Percentiles rank a stretch among this genome's conserved stretches.
These are phyloP conservation scores for Decapterus maruadsi DNA, from an alignment of 2,797 vertebrate genomes.

Conservation along the genomic window DNA sequence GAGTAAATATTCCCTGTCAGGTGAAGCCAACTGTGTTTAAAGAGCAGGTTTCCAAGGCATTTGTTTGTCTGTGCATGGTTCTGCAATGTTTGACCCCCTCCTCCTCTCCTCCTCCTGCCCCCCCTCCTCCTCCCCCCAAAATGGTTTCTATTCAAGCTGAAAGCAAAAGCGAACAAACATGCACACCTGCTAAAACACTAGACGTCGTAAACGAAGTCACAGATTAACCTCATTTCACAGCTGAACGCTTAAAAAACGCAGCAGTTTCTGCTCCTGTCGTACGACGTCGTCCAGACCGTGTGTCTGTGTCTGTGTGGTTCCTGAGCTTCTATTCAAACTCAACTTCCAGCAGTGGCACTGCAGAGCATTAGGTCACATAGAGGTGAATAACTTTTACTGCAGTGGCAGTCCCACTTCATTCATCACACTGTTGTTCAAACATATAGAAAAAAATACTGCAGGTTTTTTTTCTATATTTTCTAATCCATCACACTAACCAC, in stretches of 20 bases:
- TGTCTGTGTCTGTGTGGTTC: not conserved
- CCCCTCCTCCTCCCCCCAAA: not conserved
- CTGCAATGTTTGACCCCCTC: conserved; percentile 2
- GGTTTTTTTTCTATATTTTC: not conserved
- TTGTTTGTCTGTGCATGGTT: conserved; percentile 40
- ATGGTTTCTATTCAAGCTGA: not conserved
- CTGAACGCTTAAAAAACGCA: not conserved
- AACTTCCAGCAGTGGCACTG: conserved; percentile 43
- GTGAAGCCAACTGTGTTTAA: conserved; percentile 41
- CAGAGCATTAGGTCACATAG: conserved; percentile 63
- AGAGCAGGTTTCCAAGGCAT: conserved; percentile 51
- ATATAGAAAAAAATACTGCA: not conserved
- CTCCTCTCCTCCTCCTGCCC: not conserved
- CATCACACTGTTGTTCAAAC: not conserved
- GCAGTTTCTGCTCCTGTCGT: not conserved
- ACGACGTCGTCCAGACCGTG: not conserved
- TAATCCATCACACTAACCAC: too few species aligned
- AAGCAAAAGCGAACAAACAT: conserved; percentile 10
- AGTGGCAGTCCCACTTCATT: conserved; percentile 32
- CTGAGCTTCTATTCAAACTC: conserved; percentile 6
- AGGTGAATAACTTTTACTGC: conserved; percentile 69
- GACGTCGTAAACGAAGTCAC: conserved; percentile 16
- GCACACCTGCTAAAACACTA: not conserved
- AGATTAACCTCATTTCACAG: conserved; percentile 16
- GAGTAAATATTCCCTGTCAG: conserved; percentile 51